Evolutionary conservation across 2,797 vertebrate genomes (phyloP).

Genomic region (Monodelphis domestica): DNA sequence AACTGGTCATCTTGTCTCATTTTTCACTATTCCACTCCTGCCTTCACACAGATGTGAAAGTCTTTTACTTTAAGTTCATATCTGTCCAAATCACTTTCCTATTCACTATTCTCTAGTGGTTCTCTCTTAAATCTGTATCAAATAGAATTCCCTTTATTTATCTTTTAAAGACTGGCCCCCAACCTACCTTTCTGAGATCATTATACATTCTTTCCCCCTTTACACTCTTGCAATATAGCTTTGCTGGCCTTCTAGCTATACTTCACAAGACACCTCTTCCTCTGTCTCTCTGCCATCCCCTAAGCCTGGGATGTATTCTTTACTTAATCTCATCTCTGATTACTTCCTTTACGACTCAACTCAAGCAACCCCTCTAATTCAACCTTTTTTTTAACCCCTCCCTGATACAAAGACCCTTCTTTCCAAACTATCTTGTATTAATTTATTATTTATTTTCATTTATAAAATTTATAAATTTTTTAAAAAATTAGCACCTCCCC

Average conservation of each 20-base stretch:
- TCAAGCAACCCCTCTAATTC: background rate
- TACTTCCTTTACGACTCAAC: background rate
- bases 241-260: background rate
- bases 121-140: background rate
- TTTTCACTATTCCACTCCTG: no score
- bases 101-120: background rate
- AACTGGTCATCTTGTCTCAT: no score
- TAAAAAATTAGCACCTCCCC: no score
- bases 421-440: background rate
- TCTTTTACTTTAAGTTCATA: background rate
- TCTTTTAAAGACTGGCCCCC: background rate
- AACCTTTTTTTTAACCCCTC: background rate
- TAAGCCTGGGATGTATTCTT: background rate
- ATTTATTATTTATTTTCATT: no score
- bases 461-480: no score
- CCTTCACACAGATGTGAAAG: background rate
- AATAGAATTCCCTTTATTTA: background rate
- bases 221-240: background rate
- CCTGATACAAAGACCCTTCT: background rate
- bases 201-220: background rate
- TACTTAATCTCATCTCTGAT: background rate
- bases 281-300: background rate
- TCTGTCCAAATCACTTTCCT: background rate
- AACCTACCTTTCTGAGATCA: background rate
- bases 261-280: background rate